A percentile compares a stretch with the other conserved stretches of the same genome.
phyloP scores from a whole-genome alignment of 2,888 invertebrate genomes.

The Drosophila lutescens region DNA sequence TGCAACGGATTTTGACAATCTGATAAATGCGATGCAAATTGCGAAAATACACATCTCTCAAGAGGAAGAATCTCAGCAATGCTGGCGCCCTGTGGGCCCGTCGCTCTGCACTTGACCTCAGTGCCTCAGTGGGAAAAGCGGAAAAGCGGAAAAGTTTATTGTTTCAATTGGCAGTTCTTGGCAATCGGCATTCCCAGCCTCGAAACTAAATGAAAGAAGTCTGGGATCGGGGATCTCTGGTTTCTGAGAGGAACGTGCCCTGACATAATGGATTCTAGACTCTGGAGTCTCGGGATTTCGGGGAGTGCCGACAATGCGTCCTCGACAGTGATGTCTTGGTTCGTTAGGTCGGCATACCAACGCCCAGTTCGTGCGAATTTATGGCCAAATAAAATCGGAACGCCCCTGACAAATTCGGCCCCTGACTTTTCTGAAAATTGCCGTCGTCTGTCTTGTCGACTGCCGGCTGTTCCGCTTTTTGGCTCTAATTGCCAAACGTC shows the following conservation, averaged over 20 bases:
- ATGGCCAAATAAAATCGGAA: slow-evolving; percentile 64
- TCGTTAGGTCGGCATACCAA: slow-evolving; percentile 42
- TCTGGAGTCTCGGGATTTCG: neutral
- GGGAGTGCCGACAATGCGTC: slow-evolving; percentile 10
- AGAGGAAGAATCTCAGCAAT: slow-evolving; percentile 36
- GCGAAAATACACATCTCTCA: slow-evolving; percentile 42
- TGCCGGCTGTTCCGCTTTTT: slow-evolving; percentile 30
- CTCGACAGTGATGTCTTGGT: slow-evolving; percentile 43
- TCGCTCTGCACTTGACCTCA: slow-evolving; percentile 60
- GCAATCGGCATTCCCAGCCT: slow-evolving; percentile 8
- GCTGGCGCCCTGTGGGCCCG: slow-evolving; percentile 55
- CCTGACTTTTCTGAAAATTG: slow-evolving; percentile 43
- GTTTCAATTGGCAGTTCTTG: slow-evolving; percentile 4
- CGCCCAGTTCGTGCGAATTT: slow-evolving; percentile 60
- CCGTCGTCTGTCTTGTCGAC: slow-evolving; percentile 12
- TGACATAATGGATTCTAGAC: slow-evolving; percentile 40
- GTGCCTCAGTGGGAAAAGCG: slow-evolving; percentile 8
- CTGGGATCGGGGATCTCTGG: neutral
- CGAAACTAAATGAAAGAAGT: neutral
- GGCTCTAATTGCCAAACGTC: slow-evolving; percentile 69
- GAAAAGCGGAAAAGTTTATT: slow-evolving; percentile 31
- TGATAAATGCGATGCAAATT: slow-evolving; percentile 52
- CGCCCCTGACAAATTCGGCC: slow-evolving; percentile 47
- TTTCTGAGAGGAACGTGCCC: neutral
- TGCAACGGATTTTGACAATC: slow-evolving; percentile 44